A percentile compares a stretch with the other conserved stretches of the same genome.
phyloP scores from a whole-genome alignment of 23 tunicate genomes.

The Oikopleura dioica region DNA sequence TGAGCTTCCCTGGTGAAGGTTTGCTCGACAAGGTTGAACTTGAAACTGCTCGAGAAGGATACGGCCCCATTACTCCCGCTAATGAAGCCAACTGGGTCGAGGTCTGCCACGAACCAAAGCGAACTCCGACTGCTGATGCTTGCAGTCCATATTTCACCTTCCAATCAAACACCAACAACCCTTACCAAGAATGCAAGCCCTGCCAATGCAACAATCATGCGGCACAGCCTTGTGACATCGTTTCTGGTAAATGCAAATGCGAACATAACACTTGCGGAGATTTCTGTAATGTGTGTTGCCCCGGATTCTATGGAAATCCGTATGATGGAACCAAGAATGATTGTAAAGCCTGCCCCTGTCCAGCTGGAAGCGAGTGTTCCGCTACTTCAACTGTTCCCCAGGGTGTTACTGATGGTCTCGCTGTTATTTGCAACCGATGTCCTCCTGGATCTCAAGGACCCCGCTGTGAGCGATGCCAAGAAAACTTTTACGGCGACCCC shows the following conservation, averaged over 20 bases:
- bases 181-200: slow-evolving; percentile 33
- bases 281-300: slow-evolving; percentile 55
- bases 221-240: background rate
- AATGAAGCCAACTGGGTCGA: slow-evolving; percentile 78
- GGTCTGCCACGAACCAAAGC: slow-evolving; percentile 18
- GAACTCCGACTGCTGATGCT: slow-evolving; percentile 23
- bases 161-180: slow-evolving; percentile 57
- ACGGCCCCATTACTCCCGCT: too few relatives aligned
- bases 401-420: slow-evolving; percentile 22
- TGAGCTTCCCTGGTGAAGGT: background rate
- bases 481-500: slow-evolving; percentile 85
- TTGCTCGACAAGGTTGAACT: background rate
- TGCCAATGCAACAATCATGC: slow-evolving; percentile 68
- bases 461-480: slow-evolving; percentile 61
- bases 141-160: slow-evolving; percentile 63
- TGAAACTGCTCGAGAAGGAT: slow-evolving; percentile 16
- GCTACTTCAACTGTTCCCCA: background rate
- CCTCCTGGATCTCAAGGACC: slow-evolving; percentile 37
- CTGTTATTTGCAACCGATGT: slow-evolving; percentile 56
- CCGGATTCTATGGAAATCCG: slow-evolving; percentile 38
- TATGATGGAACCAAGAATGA: slow-evolving; percentile 33
- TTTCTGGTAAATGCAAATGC: slow-evolving; percentile 48
- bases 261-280: slow-evolving; percentile 68
- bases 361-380: slow-evolving; percentile 35
- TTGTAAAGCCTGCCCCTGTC: slow-evolving; percentile 95